Percentiles rank a stretch among this genome's conserved stretches.
Evolutionary conservation across 2,113 vertebrate genomes (phyloP).

Genomic region (Elachura formosa): DNA sequence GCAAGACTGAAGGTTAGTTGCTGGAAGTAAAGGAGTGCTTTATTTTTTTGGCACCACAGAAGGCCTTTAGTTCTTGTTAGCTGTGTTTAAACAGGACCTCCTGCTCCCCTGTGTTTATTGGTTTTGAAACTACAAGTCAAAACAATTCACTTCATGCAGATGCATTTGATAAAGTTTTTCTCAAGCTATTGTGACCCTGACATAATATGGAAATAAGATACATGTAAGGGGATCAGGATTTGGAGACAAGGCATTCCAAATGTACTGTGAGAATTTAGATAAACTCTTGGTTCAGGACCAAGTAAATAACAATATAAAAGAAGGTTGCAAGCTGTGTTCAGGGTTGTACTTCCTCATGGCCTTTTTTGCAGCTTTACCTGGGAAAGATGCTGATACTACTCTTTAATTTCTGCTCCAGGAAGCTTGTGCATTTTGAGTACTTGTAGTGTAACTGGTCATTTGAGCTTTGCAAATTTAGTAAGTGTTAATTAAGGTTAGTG

Average conservation of each 20-base stretch:
- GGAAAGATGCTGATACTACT: background rate
- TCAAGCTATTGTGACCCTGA: background rate
- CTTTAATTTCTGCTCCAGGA: background rate
- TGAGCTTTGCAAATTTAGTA: background rate
- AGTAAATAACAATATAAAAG: background rate
- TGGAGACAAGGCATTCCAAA: background rate
- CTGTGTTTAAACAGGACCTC: background rate
- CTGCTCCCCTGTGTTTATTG: background rate
- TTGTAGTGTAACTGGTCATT: background rate
- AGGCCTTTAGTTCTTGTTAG: background rate
- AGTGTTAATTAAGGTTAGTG: background rate
- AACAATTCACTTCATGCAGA: background rate
- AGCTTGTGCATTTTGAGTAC: background rate
- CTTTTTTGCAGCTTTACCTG: background rate
- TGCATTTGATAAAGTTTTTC: background rate
- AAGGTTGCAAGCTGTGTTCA: background rate
- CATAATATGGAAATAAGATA: background rate
- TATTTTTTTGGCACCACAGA: background rate
- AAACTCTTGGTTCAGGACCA: background rate
- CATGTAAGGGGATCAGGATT: background rate
- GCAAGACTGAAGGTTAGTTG: background rate
- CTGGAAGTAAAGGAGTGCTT: background rate
- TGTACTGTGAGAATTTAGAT: background rate
- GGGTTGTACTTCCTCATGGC: background rate
- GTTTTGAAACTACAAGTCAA: background rate